Conservation (phyloP, 64 coral and sea anemone species). For the Actinia tenebrosa region DNA sequence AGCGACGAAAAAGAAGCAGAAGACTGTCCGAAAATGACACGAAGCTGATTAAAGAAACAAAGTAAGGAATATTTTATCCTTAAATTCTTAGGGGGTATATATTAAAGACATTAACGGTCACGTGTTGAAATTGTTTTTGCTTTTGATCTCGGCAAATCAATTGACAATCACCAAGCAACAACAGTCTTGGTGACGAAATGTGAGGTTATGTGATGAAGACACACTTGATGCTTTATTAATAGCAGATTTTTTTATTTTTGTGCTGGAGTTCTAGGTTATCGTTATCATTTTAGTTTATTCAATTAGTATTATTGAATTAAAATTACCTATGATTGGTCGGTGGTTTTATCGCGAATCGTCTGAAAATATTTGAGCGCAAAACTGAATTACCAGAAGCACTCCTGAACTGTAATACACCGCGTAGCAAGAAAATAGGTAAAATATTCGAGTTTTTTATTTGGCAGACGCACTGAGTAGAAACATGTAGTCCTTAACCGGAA, state of each 20-base stretch:
- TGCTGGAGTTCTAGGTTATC: neutral
- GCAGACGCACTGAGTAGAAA: too few species aligned
- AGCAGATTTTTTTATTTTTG: neutral
- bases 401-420: neutral
- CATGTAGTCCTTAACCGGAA: too few species aligned
- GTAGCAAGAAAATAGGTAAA: neutral
- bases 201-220: neutral
- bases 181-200: neutral
- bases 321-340: too few species aligned
- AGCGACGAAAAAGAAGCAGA: slow-evolving; percentile 16
- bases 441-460: neutral
- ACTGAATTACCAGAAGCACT: neutral
- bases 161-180: neutral
- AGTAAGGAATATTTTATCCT: neutral
- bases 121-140: neutral
- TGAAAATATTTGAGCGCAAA: neutral
- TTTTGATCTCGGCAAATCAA: neutral
- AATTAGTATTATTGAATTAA: neutral
- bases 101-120: neutral
- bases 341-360: neutral
- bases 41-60: neutral
- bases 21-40: slow-evolving; percentile 2
- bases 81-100: neutral
- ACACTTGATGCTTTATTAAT: neutral
- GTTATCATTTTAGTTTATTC: neutral